These are phyloP conservation scores for Drosophila ambigua DNA, from an alignment of 1,140 invertebrate species.

Conservation along the genomic window DNA sequence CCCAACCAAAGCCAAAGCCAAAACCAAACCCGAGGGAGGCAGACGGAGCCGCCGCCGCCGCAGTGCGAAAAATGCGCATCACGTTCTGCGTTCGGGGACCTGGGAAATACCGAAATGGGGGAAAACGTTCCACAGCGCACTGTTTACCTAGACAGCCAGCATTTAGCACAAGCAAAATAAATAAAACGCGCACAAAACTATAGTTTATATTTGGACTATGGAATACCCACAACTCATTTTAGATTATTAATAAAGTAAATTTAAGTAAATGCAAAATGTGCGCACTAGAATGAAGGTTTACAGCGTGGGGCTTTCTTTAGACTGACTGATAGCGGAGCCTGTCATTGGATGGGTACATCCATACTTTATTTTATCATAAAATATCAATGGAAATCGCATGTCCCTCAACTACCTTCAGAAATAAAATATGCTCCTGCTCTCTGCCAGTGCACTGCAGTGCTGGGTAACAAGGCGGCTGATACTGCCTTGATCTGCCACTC, in stretches of 20 bases:
- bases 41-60: slow-evolving; percentile 45
- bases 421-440: not conserved
- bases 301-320: too few relatives aligned
- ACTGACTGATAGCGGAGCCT: too few relatives aligned
- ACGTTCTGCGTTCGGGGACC: slow-evolving; percentile 70
- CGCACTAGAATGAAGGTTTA: not conserved
- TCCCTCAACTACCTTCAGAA: too few relatives aligned
- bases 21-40: slow-evolving; percentile 24
- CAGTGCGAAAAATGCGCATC: slow-evolving; percentile 80
- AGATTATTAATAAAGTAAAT: not conserved
- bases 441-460: too few relatives aligned
- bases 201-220: not conserved
- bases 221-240: too few relatives aligned
- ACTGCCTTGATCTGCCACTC: slow-evolving; percentile 7
- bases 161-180: slow-evolving; percentile 50
- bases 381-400: too few relatives aligned
- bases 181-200: slow-evolving; percentile 40
- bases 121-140: slow-evolving; percentile 49
- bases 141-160: slow-evolving; percentile 67
- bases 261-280: too few relatives aligned
- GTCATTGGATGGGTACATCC: too few relatives aligned
- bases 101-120: slow-evolving; percentile 13
- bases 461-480: not conserved
- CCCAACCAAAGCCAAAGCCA: slow-evolving; percentile 13
- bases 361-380: too few relatives aligned